Conservation (phyloP, 2,888 invertebrate genomes). For the Melipona beecheii region DNA sequence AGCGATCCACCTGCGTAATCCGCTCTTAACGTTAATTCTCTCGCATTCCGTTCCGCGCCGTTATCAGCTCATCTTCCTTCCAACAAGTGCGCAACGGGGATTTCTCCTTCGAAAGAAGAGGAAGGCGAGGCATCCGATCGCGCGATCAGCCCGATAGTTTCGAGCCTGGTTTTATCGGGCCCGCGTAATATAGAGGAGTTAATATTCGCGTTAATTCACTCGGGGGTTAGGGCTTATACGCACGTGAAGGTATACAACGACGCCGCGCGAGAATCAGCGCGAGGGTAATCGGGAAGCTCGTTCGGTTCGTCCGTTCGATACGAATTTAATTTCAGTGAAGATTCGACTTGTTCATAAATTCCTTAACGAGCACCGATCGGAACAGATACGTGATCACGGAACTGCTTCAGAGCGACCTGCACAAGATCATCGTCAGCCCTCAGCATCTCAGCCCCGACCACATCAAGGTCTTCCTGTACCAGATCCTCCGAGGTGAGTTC, state of each 20-base stretch:
- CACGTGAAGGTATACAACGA: slow-evolving; percentile 30
- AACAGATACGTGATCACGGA: slow-evolving; percentile 99
- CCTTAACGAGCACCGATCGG: slow-evolving; percentile 77
- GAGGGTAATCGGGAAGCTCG: slow-evolving; percentile 32
- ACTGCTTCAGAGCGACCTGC: slow-evolving; percentile 99
- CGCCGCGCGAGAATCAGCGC: slow-evolving; percentile 33
- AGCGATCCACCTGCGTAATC: not conserved
- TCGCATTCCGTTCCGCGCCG: not conserved
- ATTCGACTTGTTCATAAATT: slow-evolving; percentile 71
- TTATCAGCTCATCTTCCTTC: not conserved
- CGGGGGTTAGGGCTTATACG: not conserved
- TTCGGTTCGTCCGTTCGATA: not conserved
- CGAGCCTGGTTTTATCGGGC: slow-evolving; percentile 8
- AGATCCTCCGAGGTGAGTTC: slow-evolving; percentile 97
- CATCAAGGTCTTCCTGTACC: slow-evolving; percentile 99
- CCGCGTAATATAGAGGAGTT: not conserved
- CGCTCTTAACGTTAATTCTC: not conserved
- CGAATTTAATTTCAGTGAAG: slow-evolving; percentile 32
- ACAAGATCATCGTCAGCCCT: slow-evolving; percentile 99
- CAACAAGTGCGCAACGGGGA: not conserved
- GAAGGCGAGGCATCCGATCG: not conserved
- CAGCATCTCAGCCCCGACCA: slow-evolving; percentile 99
- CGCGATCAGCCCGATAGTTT: slow-evolving; percentile 23
- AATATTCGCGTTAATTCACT: not conserved
- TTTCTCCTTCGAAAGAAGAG: not conserved